phyloP scores from a whole-genome alignment of 2,888 invertebrate genomes.

The Unio delphinus region DNA sequence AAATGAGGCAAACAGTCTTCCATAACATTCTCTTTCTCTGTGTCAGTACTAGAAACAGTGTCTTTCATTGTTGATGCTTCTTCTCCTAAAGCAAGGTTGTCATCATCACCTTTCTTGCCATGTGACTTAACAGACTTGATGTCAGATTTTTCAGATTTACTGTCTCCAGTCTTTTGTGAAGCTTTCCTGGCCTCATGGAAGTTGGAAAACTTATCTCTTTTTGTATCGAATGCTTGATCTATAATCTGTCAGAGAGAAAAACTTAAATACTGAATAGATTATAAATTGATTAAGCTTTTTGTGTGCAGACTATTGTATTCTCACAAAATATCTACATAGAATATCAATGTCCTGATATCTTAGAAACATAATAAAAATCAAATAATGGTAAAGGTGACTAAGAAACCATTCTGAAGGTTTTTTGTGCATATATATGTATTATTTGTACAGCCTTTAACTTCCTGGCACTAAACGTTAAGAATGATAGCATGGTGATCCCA shows the following conservation, averaged over 20 bases:
- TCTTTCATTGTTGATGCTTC: constrained; percentile 44
- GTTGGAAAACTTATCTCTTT: constrained; percentile 45
- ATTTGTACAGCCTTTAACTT: too few species aligned
- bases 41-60: constrained; percentile 18
- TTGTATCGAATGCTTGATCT: constrained; percentile 47
- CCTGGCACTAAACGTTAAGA: too few species aligned
- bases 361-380: too few species aligned
- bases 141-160: constrained; percentile 18
- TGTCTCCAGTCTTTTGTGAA: constrained; percentile 15
- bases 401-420: too few species aligned
- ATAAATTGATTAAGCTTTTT: not conserved
- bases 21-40: constrained; percentile 37
- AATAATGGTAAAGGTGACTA: too few species aligned
- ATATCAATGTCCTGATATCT: too few species aligned
- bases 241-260: constrained; percentile 18
- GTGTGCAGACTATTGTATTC: too few species aligned
- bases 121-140: not conserved
- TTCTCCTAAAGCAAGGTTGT: constrained; percentile 49
- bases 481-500: too few species aligned
- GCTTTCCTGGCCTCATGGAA: constrained; percentile 39
- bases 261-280: not conserved
- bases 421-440: too few species aligned
- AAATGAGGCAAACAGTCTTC: constrained; percentile 49
- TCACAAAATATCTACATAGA: too few species aligned
- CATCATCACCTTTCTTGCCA: constrained; percentile 28